These are phyloP conservation scores for Latrodectus hesperus DNA, from an alignment of 2,888 invertebrate species.

Conservation along the genomic window DNA sequence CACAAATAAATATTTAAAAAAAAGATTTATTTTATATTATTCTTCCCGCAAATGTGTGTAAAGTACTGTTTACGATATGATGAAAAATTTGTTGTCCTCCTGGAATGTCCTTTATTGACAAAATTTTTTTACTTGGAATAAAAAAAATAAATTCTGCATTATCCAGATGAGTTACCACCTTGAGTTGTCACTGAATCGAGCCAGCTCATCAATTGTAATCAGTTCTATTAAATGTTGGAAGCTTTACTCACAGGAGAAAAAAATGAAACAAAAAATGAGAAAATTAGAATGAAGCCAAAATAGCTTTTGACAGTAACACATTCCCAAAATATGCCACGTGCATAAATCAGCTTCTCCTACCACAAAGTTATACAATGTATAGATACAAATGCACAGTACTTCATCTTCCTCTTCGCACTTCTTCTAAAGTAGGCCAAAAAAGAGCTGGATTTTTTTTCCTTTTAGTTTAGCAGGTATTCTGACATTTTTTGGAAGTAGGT, in stretches of 20 bases:
- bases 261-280: slow-evolving; percentile 6
- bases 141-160: too few species aligned
- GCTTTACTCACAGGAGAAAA: background rate
- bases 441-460: slow-evolving; percentile 8
- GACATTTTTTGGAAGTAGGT: background rate
- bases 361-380: background rate
- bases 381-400: slow-evolving; percentile 18
- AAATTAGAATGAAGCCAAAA: slow-evolving; percentile 47
- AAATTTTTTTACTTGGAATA: too few species aligned
- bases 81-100: too few species aligned
- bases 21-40: too few species aligned
- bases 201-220: slow-evolving; percentile 35
- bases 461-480: background rate
- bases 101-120: too few species aligned
- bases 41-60: too few species aligned
- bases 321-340: slow-evolving; percentile 25
- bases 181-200: slow-evolving; percentile 3
- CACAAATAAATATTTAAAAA: too few species aligned
- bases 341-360: slow-evolving; percentile 45
- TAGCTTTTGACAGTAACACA: slow-evolving; percentile 54
- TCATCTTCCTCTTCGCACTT: slow-evolving; percentile 43
- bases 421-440: slow-evolving; percentile 37
- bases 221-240: slow-evolving; percentile 22
- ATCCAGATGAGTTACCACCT: background rate
- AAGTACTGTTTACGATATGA: too few species aligned